Evolutionary conservation across 2,797 vertebrate species (phyloP), one percentile per base, ranked within the genome.

Genomic region (Lophotriccus pileatus): DNA sequence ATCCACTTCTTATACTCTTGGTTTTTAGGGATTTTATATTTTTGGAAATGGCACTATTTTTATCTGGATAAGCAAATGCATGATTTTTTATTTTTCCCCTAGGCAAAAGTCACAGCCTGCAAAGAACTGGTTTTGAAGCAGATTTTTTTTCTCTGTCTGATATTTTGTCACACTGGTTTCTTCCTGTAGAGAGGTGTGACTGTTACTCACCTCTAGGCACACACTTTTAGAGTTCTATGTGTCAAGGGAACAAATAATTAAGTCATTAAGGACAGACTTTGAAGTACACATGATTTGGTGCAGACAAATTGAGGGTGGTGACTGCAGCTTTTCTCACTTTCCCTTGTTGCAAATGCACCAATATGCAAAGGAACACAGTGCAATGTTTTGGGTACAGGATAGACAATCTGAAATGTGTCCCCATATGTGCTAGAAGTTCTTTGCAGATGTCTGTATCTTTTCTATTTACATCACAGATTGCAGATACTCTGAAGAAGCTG

Each of bases 401-500:
- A 95, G 88, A 89, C 83, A 95, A 73, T 89, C 84, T 89, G 86
- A 94, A 96, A 92, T 75, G 39, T 67, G 58, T 93, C 75, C 85
- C 85, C 89, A 91, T 93, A 96, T 92, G 91, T 90, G 92, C 9
- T 8, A 83, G 64, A 90, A 91, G 79, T 76, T 77, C 72, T 90
- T 78, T 95, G 85, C 94, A 95, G 87, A 95, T 96, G 94, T 88
- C 89, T 95, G 37, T 87, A 70, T 91, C 66, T 94, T 84, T 95
- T 94, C 82, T 94, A 90, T 92, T 96, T 95, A 95, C 92, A 91
- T 82, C 83, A 94, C 91, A 96, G 92, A 91, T 93, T 96, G 94
- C 37, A 90, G 68, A 92, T 39, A 90, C 66, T 94, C 58, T 4
- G 6, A 68, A 81, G 89, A 95, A 95, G 86, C 85, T 92, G 89